Evolutionary conservation across 2,888 invertebrate genomes (phyloP), one percentile per base, ranked within the genome.

Genomic region (Eupithecia subumbrata): DNA sequence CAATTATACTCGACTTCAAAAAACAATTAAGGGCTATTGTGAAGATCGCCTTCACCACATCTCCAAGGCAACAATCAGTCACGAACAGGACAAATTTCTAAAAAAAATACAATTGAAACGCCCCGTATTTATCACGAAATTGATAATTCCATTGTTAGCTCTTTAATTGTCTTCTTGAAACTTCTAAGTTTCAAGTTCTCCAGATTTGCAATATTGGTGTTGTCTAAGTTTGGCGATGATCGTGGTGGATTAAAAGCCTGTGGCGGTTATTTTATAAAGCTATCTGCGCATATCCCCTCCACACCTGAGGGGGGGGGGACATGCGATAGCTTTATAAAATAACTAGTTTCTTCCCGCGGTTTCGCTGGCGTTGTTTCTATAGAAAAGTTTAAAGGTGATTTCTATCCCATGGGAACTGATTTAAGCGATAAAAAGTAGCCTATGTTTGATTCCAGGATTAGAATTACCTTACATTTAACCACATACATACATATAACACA

Each of bases 1-100:
- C 64, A 81, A 77, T 77, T 78, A 76, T 74, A 67, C 66, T 76
- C 43, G 43, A 63, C 73, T 78, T 73, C 74, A 69, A 68, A 75
- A 75, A 77, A 60, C 70, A 73, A 76, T 76, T 74, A 77, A 64
- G 37, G 64, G 52, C 56, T 74, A 72, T 70, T 64, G 43, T 72
- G 72, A 78, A 63, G 72, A 77, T 75, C 67, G 74, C 72, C 71
- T 72, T 76, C 72, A 56, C 40, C 5, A 30, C 56, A 56, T 66
- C 63, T 75, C 68, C 78, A 77, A 77, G 72, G 78, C 56, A 56
- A 75, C 56, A 43, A 63, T 63, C n/a, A 72, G 75, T 77, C 79
- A 76, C 75, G 77, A 75, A 75, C 73, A 71, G 56, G 43, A 73
- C 18, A 73, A 69, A 73, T 63, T 77, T 43, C 22, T 14, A 34